Evolutionary conservation across 2,888 invertebrate species (phyloP).

Genomic region (Stenurella melanura): DNA sequence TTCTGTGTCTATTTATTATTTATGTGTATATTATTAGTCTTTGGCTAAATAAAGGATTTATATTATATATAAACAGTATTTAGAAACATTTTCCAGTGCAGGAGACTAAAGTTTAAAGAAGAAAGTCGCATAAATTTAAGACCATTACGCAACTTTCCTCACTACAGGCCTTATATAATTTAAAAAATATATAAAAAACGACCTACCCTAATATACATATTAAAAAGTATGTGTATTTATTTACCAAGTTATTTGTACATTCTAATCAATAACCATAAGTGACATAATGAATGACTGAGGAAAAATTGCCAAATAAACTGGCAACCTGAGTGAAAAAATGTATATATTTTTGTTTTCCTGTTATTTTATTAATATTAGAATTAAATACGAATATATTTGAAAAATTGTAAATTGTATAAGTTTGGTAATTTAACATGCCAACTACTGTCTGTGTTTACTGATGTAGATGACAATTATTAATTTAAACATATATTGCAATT

Average conservation of each 20-base stretch:
- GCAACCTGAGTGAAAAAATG: not conserved
- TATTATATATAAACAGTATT: too few relatives aligned
- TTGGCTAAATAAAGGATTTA: too few relatives aligned
- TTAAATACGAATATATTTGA: too few relatives aligned
- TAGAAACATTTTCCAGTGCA: too few relatives aligned
- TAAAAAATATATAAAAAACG: too few relatives aligned
- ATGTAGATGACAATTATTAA: not conserved
- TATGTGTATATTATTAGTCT: too few relatives aligned
- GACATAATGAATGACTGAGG: not conserved
- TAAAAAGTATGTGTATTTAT: conserved; percentile 40
- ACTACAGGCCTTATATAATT: too few relatives aligned
- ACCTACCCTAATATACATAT: too few relatives aligned
- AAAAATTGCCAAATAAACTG: not conserved
- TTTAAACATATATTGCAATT: not conserved
- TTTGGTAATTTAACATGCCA: not conserved
- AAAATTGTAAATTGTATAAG: not conserved
- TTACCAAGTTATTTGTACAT: conserved; percentile 33
- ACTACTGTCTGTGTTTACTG: not conserved
- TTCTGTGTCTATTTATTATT: too few relatives aligned
- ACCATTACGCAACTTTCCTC: too few relatives aligned
- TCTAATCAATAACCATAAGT: conserved; percentile 32
- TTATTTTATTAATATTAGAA: not conserved
- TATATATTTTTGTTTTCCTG: not conserved
- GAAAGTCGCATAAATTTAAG: too few relatives aligned
- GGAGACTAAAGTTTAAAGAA: too few relatives aligned